Conservation (phyloP, 2,113 vertebrate genomes). For the Onychostruthus taczanowskii region DNA sequence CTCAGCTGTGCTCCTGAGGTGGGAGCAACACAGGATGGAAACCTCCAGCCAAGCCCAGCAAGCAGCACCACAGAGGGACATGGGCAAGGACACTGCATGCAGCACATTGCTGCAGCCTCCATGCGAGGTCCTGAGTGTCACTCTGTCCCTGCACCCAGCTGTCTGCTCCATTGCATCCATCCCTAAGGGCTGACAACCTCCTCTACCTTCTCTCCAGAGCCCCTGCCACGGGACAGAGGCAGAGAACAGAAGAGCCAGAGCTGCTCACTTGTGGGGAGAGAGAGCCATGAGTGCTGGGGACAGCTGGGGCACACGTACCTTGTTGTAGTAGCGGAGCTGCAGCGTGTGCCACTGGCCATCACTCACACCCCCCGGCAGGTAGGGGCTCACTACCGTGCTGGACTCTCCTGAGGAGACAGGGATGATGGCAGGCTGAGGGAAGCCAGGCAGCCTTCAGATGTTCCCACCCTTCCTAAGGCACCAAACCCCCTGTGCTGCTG, state of each 20-base stretch:
- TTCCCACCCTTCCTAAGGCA: background rate
- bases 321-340: constrained; percentile 95
- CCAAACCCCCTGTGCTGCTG: accelerated
- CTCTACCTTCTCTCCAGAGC: background rate
- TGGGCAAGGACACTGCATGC: accelerated
- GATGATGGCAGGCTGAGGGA: background rate
- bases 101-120: background rate
- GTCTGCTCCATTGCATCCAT: background rate
- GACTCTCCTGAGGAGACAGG: constrained; percentile 82
- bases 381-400: constrained; percentile 92
- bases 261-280: accelerated
- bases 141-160: background rate
- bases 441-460: accelerated
- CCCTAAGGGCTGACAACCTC: background rate
- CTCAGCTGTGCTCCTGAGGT: background rate
- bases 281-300: accelerated
- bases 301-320: constrained; percentile 71
- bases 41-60: accelerated
- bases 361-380: constrained; percentile 88
- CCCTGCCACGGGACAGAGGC: background rate
- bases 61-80: background rate
- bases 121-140: background rate
- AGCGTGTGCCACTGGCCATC: constrained; percentile 95
- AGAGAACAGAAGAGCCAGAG: background rate
- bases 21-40: background rate